Evolutionary conservation across 2,797 vertebrate species (phyloP).

Genomic region (Chiloscyllium punctatum): DNA sequence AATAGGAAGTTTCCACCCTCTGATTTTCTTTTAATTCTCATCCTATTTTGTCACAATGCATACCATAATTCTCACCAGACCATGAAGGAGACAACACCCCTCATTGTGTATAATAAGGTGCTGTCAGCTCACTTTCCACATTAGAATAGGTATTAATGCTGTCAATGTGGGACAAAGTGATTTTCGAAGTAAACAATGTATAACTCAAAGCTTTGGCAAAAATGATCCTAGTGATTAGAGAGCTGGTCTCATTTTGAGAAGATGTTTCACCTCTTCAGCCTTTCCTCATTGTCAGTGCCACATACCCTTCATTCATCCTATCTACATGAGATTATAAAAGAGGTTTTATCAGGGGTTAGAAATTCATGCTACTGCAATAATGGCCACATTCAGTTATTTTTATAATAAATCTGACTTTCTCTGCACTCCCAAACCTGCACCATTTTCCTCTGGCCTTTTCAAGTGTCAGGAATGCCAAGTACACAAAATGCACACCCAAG

Average conservation of each 20-base stretch:
- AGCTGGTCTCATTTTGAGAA: background rate
- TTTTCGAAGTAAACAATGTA: background rate
- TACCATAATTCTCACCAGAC: too few relatives aligned
- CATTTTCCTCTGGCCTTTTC: too few relatives aligned
- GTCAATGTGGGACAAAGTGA: background rate
- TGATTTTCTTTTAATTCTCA: too few relatives aligned
- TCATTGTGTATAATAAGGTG: background rate
- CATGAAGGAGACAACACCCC: too few relatives aligned
- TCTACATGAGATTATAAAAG: background rate
- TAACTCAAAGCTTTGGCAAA: background rate
- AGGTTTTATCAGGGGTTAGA: background rate
- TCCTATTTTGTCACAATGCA: too few relatives aligned
- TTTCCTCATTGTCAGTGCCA: background rate
- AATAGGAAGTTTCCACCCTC: too few relatives aligned
- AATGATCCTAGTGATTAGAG: background rate
- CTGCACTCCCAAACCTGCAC: too few relatives aligned
- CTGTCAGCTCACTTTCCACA: background rate
- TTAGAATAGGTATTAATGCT: background rate
- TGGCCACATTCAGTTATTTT: too few relatives aligned
- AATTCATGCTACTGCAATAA: too few relatives aligned
- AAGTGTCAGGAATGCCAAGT: too few relatives aligned
- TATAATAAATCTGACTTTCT: too few relatives aligned
- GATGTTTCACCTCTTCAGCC: background rate
- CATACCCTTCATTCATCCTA: background rate
- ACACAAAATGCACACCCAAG: too few relatives aligned